Evolutionary conservation across 2,113 vertebrate genomes (phyloP).

Genomic region (Aspiorhynchus laticeps): DNA sequence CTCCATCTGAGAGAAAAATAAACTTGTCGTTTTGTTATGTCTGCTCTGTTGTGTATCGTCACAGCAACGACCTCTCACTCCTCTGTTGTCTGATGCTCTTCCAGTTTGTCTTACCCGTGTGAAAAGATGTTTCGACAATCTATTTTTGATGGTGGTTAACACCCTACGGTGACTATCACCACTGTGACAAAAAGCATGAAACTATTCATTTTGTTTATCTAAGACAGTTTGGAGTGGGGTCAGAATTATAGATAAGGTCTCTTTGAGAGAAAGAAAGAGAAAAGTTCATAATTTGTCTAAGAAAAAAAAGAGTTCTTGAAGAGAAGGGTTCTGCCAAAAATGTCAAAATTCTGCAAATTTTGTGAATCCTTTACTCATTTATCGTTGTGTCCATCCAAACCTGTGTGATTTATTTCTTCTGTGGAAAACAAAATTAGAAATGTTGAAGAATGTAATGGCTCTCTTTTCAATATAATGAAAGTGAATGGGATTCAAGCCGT

Average conservation of each 20-base stretch:
- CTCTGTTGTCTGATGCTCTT: slow-evolving; percentile 49
- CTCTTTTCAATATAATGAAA: background rate
- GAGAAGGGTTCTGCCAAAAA: too few relatives aligned
- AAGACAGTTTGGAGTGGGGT: background rate
- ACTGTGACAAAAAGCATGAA: slow-evolving; percentile 14
- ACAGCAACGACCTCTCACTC: slow-evolving; percentile 17
- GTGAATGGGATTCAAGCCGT: background rate
- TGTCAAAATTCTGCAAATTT: background rate
- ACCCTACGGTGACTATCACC: background rate
- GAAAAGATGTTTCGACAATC: background rate
- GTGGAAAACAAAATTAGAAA: background rate
- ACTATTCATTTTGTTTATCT: background rate
- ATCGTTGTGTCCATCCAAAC: background rate
- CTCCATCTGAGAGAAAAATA: slow-evolving; percentile 45
- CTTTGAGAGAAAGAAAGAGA: background rate
- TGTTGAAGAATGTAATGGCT: background rate
- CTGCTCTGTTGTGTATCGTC: slow-evolving; percentile 42
- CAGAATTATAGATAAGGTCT: background rate
- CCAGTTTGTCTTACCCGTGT: slow-evolving; percentile 29
- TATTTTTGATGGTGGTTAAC: slow-evolving; percentile 17
- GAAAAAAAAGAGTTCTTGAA: background rate
- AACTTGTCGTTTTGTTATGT: slow-evolving; percentile 49
- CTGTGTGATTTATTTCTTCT: background rate
- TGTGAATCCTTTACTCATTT: background rate
- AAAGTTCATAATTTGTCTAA: background rate